Evolutionary conservation across 2,113 vertebrate species (phyloP), one percentile per base, ranked within the genome.

Genomic region (Dolichallabes microphthalmus): DNA sequence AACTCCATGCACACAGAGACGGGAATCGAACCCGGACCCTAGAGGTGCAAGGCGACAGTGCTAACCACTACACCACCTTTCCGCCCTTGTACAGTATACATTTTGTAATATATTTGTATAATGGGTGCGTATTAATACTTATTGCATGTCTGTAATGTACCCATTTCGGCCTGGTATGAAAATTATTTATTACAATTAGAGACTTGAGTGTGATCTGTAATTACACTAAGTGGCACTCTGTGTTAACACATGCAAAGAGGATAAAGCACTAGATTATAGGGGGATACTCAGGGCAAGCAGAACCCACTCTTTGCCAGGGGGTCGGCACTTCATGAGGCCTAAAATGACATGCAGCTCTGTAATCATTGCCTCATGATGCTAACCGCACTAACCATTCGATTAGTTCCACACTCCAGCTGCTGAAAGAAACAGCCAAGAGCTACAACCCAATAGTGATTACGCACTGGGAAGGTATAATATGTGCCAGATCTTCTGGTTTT

Each of bases 391-490:
- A 55, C 57, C 76, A 79, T 20, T 88, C 80, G 71, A 82, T 88
- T 88, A 86, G 87, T 86, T 88, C 57, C 84, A 86, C 64, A 66
- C 76, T n/a, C 14, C 32, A 75, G 77, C 81, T 88, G 81, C 58
- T 83, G 82, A 86, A 81, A 86, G 85, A 63, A 83, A 63, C 64
- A 83, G 80, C 74, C 80, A 35, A 22, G 68, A 86, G 75, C 84
- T 35, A 39, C 68, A 57, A 20, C 50, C 52, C 8, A 63, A 88
- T 79, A 82, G 60, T 52, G 35, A 82, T 82, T 39, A 9, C 80
- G 32, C 35, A 73, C 76, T 76, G n/a, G 2, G 82, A 45, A 50
- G 30, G 12, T 53, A 17, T 63, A 84, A 64, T 63, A 25, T 9
- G 25, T 76, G 58, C 71, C 82, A 84, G 73, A 77, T 30, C 27